Conservation (phyloP, 2,888 invertebrate species). For the Polyommatus iphigenia region DNA sequence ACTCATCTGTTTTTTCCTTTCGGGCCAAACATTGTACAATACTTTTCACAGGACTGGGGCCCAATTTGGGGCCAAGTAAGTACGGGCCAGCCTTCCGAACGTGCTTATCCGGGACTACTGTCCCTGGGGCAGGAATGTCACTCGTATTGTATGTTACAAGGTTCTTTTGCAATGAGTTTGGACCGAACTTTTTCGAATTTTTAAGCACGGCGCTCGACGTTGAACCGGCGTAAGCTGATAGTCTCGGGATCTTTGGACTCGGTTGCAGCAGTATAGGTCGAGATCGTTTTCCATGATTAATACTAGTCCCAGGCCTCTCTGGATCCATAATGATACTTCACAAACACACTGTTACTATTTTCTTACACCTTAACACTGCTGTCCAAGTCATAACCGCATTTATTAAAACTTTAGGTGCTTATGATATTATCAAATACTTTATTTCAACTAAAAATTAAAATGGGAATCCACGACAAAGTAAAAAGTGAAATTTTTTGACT, state of each 20-base stretch:
- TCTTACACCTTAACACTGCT: not conserved
- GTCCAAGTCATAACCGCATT: slow-evolving; percentile 21
- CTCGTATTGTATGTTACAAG: slow-evolving; percentile 58
- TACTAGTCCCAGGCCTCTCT: slow-evolving; percentile 64
- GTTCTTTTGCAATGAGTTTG: slow-evolving; percentile 53
- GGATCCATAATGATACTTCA: slow-evolving; percentile 61
- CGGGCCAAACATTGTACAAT: slow-evolving; percentile 88
- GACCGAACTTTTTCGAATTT: slow-evolving; percentile 56
- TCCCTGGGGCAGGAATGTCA: slow-evolving; percentile 74
- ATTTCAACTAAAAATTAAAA: not conserved
- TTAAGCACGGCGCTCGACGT: slow-evolving; percentile 59
- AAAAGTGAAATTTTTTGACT: slow-evolving; percentile 40
- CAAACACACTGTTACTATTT: not conserved
- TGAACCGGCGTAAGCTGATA: slow-evolving; percentile 60
- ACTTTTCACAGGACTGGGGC: slow-evolving; percentile 87
- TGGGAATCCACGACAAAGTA: not conserved
- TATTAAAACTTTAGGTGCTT: slow-evolving; percentile 10
- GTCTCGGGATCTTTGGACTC: slow-evolving; percentile 65
- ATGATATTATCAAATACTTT: not conserved
- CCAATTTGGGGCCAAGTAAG: slow-evolving; percentile 84
- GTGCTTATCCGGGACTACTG: slow-evolving; percentile 74
- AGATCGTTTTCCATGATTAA: slow-evolving; percentile 70
- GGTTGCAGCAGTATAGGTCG: slow-evolving; percentile 71
- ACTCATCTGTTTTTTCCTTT: slow-evolving; percentile 83
- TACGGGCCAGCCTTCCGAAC: slow-evolving; percentile 84